Base-by-base conservation (phyloP, 1,140 invertebrate genomes). In the Physella acuta region DNA sequence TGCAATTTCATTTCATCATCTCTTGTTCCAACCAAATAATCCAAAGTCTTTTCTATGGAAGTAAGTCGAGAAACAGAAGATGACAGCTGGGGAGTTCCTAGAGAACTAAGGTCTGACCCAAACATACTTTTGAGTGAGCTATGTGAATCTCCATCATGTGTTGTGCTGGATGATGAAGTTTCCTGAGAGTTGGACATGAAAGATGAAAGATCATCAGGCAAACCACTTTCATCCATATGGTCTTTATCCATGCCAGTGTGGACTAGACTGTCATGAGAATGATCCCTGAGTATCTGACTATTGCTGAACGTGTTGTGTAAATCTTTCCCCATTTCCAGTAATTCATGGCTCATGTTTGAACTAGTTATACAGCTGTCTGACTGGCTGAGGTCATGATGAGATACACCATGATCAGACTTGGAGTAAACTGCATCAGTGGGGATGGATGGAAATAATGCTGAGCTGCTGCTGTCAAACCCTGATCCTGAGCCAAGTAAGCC, bases 11-110 rank as follows among this genome's bases (percentile, higher is more conserved):
- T 68, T n/a, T 68, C 66, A 14, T 34, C 66, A 68, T 68, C 66
- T 26, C 49, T 68, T 16, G 60, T 56, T 24, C 66, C 66, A n/a
- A n/a, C n/a, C 8, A 68, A 56, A 30, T 59, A 68, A 60, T 68
- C 66, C 56, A 68, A 51, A 16, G 66, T 68, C 30, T 60, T 68
- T 49, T 68, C 66, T 37, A 68, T 68, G 56, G 66, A 68, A 2
- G 66, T 68, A 5, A 68, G 37, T 26, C 66, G 24, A 5, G 39
- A 39, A 58, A 59, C 66, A 11, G 66, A 68, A 36, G 66, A 49
- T 14, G 66, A 59, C 26, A 68, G 36, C 16, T 60, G 55, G 14
- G 66, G 66, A 31, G 66, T 59, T 31, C 56, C 66, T 4, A 68
- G 28, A 34, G 66, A 68, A 33, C 66, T 68, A 34, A 68, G 55